phyloP scores from a whole-genome alignment of 2,797 vertebrate species.

The Chiloscyllium punctatum region DNA sequence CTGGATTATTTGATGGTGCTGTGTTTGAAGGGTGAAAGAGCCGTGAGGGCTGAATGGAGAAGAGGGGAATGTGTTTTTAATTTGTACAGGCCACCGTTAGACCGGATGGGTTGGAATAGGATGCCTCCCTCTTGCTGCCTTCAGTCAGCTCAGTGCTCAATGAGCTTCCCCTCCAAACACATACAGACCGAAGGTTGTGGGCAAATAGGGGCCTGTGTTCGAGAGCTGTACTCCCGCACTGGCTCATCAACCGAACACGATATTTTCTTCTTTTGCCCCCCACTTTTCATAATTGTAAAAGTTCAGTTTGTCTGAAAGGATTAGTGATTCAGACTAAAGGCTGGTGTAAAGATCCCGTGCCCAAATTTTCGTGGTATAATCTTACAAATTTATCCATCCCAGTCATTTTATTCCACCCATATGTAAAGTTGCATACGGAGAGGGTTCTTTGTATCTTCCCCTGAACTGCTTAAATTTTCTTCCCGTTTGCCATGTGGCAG shows the following conservation, averaged over 20 bases:
- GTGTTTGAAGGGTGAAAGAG: neutral
- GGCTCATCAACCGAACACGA: neutral
- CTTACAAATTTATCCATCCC: neutral
- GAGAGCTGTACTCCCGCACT: neutral
- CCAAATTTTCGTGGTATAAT: neutral
- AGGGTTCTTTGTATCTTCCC: neutral
- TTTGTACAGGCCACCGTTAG: neutral
- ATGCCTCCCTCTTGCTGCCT: neutral
- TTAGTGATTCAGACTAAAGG: neutral
- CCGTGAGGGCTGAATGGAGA: neutral
- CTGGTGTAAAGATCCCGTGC: neutral
- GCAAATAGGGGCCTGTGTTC: neutral
- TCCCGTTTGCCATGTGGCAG: constrained; percentile 24
- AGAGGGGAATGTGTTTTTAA: neutral
- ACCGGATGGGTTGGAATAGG: neutral
- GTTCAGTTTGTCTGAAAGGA: neutral
- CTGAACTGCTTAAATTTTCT: neutral
- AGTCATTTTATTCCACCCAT: no score
- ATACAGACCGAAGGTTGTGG: neutral
- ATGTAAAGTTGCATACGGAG: neutral
- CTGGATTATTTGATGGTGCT: neutral
- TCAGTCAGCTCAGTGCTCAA: neutral
- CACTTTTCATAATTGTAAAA: neutral
- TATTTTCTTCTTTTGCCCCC: neutral
- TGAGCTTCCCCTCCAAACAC: neutral